Evolutionary conservation across 2,113 vertebrate genomes (phyloP), one percentile per base, ranked within the genome.

Genomic region (Cinclus mexicanus): DNA sequence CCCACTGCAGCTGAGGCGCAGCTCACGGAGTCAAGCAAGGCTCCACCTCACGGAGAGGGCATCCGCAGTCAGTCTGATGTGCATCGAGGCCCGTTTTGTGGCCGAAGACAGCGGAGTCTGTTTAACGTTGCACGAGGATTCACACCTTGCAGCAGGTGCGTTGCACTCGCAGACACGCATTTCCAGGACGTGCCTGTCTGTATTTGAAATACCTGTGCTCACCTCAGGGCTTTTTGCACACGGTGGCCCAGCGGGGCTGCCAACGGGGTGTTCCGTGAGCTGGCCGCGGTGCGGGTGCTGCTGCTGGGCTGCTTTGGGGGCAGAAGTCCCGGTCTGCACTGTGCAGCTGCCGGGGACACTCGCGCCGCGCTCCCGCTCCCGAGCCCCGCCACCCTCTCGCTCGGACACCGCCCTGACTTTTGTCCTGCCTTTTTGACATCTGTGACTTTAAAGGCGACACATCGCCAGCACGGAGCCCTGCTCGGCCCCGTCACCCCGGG

Each of bases 351-450:
- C 0, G 10, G 41, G 17, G 56, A 61, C 1, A 6, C 77, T 5
- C 24, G 6, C 9, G 1, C 31, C 1, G 7, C 8, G 1, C 44
- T 60, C 46, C 44, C 1, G 16, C 0, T 4, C 49, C 69, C 3
- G 3, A 57, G 78, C 52, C 44, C 29, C 28, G 35, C 64, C 6
- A 3, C 14, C 9, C 24, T 23, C 57, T 57, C 16, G 5, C 83
- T 57, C 1, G 77, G 74, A 77, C 85, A 52, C 84, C 33, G 29
- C 91, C 82, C 70, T 5, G 75, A 94, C 67, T 95, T 87, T 70
- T 92, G 90, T 91, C 90, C 87, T 70, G 91, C 87, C 35, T 33
- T 74, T 52, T 88, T 90, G 94, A 95, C 93, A 95, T 91, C 93
- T 94, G 89, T 67, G 91, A 94, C 88, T 79, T 95, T 75, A 79